Evolutionary conservation across 2,113 vertebrate species (phyloP), one percentile per base, ranked within the genome.

Genomic region (Triplophysa dalaica): DNA sequence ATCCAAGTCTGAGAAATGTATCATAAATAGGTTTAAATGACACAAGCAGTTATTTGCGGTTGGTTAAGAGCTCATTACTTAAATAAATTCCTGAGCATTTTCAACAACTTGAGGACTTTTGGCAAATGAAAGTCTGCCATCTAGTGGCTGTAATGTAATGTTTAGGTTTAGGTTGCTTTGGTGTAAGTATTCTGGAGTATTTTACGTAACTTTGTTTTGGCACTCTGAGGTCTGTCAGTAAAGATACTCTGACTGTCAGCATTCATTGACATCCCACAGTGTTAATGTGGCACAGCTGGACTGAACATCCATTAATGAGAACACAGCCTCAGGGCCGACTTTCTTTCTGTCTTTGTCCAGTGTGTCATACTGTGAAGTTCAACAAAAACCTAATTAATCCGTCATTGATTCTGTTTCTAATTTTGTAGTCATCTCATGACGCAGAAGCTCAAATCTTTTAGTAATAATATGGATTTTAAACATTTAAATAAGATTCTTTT

Each of bases 121-220:
- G 8, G 52, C 14, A 22, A 69, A 70, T 75, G 26, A 65, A 64
- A 78, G 79, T 63, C 75, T 78, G 79, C 83, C 79, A 78, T 84
- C 83, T 81, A 78, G 79, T 81, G 83, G 62, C 43, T 76, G 1
- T 43, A 24, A 24, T 43, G 19, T 61, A 14, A 22, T 17, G 43
- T 61, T 17, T 41, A 33, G 6, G 14, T 43, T 70, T 79, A 19
- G 1, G 19, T 58, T 58, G 54, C 17, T 56, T n/a, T n/a, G 19
- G 54, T 52, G 50, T 52, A 21, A n/a, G 54, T 38, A 38, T 6
- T 33, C 10, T 22, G 48, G 5, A 10, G 38, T 29, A 63, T 21
- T 48, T 22, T 58, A 68, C 41, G 29, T 38, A 62, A 22, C 16
- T 29, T 24, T 0, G 21, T 48, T 19, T 29, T 80, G 38, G 54